Percentiles rank a stretch among this genome's conserved stretches.
phyloP scores from a whole-genome alignment of 2,113 vertebrate genomes.

The Neotragus moschatus region DNA sequence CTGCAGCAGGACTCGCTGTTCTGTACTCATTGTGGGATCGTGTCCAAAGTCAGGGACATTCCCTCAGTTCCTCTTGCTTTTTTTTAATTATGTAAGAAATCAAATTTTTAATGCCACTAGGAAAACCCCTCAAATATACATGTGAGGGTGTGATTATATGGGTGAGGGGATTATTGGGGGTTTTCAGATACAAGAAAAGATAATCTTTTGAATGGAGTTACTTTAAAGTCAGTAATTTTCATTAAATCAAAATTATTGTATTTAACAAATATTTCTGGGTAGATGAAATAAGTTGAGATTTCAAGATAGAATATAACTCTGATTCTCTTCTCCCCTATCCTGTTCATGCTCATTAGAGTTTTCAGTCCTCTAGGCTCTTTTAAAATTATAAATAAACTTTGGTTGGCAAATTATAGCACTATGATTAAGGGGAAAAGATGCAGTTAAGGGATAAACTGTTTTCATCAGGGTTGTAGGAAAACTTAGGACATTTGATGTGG shows the following conservation, averaged over 20 bases:
- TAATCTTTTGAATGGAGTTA: neutral
- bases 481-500: neutral
- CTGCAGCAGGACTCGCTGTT: neutral
- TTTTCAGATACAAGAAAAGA: neutral
- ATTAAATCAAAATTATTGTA: neutral
- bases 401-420: neutral
- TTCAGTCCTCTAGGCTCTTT: neutral
- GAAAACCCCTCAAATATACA: neutral
- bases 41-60: neutral
- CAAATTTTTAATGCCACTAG: neutral
- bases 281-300: neutral
- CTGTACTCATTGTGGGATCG: neutral
- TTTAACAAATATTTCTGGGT: neutral
- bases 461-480: neutral
- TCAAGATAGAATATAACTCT: neutral
- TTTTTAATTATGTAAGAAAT: neutral
- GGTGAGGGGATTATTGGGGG: too few relatives aligned
- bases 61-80: neutral
- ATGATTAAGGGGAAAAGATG: neutral
- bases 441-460: fast-evolving
- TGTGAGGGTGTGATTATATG: neutral
- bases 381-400: neutral
- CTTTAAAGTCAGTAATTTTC: neutral
- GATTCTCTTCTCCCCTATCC: neutral
- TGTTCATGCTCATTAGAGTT: neutral